These are phyloP conservation scores for Osmoderma eremita DNA, from an alignment of 2,888 invertebrate species.

Conservation along the genomic window DNA sequence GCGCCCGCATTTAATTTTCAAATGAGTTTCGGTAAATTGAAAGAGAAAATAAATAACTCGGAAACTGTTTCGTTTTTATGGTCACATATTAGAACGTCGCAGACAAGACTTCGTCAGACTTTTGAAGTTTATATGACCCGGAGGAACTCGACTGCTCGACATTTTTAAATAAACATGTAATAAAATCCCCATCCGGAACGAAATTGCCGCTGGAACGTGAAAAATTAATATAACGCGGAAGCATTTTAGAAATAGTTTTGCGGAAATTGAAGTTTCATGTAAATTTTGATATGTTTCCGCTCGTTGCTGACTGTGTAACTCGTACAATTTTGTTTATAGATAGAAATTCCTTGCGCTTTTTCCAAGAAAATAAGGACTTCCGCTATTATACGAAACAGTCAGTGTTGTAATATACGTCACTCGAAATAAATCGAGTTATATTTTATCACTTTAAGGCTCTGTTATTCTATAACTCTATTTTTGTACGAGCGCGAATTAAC, in stretches of 20 bases:
- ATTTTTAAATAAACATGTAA: constrained; percentile 36
- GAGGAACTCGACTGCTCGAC: constrained; percentile 23
- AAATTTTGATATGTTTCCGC: constrained; percentile 4
- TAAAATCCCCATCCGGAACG: constrained; percentile 32
- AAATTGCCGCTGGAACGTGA: constrained; percentile 17
- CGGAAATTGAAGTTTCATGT: constrained; percentile 30
- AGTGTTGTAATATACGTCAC: no score
- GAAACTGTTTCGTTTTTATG: constrained; percentile 13
- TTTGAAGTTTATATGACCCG: constrained; percentile 17
- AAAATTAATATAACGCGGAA: constrained; percentile 31
- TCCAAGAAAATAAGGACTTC: no score
- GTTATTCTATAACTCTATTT: no score
- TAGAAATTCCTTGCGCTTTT: no score
- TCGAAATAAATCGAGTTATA: no score
- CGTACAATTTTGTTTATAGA: no score
- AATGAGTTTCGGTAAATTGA: constrained; percentile 22
- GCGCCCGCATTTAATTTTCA: constrained; percentile 18
- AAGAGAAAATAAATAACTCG: constrained; percentile 15
- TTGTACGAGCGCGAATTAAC: no score
- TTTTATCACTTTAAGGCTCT: no score
- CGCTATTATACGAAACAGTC: no score
- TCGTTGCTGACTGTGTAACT: no score
- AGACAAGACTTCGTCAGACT: constrained; percentile 17
- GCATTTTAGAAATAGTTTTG: constrained; percentile 25
- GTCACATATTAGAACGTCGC: constrained; percentile 17